phyloP scores from a whole-genome alignment of 2,113 vertebrate species.

The Anolis carolinensis region DNA sequence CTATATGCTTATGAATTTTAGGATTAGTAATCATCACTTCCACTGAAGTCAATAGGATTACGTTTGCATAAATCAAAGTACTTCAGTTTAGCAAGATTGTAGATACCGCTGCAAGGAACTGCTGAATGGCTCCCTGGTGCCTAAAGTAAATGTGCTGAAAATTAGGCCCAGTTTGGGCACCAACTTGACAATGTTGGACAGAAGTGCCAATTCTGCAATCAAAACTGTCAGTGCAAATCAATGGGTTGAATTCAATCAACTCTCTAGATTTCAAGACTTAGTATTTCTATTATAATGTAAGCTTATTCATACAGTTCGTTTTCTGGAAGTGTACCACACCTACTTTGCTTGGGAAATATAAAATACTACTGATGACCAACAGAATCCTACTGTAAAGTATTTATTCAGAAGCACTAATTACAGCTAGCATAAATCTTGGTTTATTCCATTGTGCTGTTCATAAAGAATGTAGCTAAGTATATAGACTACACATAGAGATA shows the following conservation, averaged over 20 bases:
- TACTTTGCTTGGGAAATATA: background rate
- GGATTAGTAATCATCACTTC: background rate
- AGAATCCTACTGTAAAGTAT: background rate
- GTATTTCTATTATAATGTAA: background rate
- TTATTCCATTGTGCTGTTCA: background rate
- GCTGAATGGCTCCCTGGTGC: background rate
- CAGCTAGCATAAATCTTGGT: background rate
- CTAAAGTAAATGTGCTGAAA: background rate
- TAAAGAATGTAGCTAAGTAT: background rate
- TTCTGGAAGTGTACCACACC: background rate
- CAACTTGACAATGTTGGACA: background rate
- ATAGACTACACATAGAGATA: background rate
- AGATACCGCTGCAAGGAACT: background rate
- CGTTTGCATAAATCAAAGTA: background rate
- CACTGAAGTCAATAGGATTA: background rate
- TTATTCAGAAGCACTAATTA: background rate
- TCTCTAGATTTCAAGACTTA: background rate
- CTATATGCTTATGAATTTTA: background rate
- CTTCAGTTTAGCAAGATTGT: background rate
- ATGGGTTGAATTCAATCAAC: background rate
- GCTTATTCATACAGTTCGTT: background rate
- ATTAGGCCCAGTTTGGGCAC: background rate
- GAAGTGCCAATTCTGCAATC: background rate
- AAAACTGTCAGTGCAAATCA: background rate
- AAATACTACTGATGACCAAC: background rate